Base-by-base conservation (phyloP, 2,797 vertebrate genomes). In the Scarus forsteni region DNA sequence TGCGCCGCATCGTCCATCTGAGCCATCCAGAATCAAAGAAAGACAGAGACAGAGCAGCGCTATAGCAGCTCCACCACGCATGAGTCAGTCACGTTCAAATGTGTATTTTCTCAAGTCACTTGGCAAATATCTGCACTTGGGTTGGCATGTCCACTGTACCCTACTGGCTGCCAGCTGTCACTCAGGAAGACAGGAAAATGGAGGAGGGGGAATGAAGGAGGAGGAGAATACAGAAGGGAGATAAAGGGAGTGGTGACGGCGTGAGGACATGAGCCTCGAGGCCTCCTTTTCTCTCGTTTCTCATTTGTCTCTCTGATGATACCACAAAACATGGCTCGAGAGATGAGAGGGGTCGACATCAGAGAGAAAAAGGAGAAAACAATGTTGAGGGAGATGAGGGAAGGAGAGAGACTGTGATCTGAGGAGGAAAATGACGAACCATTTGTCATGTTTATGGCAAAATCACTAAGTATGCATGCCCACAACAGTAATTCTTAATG, bases 81-180 rank as follows among this genome's bases (percentile, higher is more conserved):
- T 55, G 70, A 82, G 71, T 80, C 73, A 82, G 73, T 85, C 81
- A 87, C 56, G 75, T 81, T 87, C 75, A 80, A 88, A 80, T 90
- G 81, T 83, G 87, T 82, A 77, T 87, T 90, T 86, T 91, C 87
- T 89, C 84, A 87, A 87, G 85, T 89, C 85, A 79, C 56, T 86
- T 92, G 92, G 86, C 91, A 90, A 85, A 88, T 86, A 84, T 84
- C 65, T 81, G 85, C 78, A 73, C 81, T 91, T 80, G 85, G 70
- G 66, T 84, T 95, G 94, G 93, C 94, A 93, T 86, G 80, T 81
- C 81, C 89, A 76, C 85, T 87, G 89, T 93, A 90, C 90, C 94
- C 93, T 90, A 93, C 94, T 91, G 94, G 85, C 89, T 90, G 92
- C 94, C 94, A 94, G 94, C 93, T 95, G 94, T 94, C 93, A 93